Conservation (phyloP, 2,888 invertebrate species). For the Archips xylosteana region DNA sequence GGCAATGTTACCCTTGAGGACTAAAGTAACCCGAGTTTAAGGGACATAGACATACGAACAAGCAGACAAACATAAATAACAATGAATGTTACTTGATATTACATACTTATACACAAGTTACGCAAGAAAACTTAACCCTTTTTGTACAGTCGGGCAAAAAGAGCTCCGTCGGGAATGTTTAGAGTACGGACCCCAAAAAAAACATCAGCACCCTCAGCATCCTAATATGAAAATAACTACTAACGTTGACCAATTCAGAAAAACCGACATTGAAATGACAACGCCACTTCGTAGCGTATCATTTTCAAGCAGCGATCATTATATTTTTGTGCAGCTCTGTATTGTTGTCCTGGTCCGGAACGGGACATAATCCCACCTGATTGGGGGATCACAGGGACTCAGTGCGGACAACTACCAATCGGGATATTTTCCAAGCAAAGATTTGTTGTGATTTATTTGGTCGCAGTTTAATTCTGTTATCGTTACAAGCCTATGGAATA, state of each 20-base stretch:
- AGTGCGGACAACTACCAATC: constrained; percentile 54
- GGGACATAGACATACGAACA: no score
- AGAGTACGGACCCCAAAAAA: background rate
- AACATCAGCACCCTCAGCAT: background rate
- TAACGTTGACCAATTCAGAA: constrained; percentile 14
- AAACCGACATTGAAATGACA: constrained; percentile 21
- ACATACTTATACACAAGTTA: no score
- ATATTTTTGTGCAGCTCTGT: constrained; percentile 20
- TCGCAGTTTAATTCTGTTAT: constrained; percentile 12
- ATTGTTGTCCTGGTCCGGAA: constrained; percentile 33
- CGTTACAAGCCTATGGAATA: background rate
- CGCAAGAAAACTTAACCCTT: no score
- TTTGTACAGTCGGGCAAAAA: no score
- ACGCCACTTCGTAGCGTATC: constrained; percentile 9
- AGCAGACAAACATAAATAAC: no score
- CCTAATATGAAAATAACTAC: background rate
- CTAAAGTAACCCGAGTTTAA: no score
- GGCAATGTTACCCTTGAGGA: no score
- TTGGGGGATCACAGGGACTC: constrained; percentile 64
- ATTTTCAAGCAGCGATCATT: constrained; percentile 16
- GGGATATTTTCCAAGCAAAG: constrained; percentile 35
- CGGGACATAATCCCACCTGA: constrained; percentile 57
- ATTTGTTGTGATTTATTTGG: constrained; percentile 30
- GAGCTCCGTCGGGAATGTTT: no score
- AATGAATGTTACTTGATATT: no score